Base-by-base conservation (phyloP, 2,888 invertebrate species). In the Beris morrisii region DNA sequence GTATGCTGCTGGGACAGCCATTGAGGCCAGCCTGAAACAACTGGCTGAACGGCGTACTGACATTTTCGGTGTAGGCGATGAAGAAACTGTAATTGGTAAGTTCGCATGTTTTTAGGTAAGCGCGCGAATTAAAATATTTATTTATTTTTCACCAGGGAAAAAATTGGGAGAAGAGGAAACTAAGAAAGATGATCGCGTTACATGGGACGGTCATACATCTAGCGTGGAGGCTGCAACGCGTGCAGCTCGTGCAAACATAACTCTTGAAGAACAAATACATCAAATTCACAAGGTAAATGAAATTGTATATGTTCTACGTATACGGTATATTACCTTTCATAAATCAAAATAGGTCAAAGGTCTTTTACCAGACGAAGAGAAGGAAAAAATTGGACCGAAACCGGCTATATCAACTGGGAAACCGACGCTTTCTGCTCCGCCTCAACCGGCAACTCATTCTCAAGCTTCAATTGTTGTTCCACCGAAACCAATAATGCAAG, bases 41-140 rank as follows among this genome's bases (percentile, higher is more conserved):
- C 84, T 99, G 75, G 99, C 99, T 0, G 98, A 99, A 79, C 88
- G 99, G 72, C 95, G 99, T 90, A 98, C 99, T 1, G 99, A 99
- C 85, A 99, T 99, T 82, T 99, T 99, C 83, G 99, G 99, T 82
- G 93, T 95, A 69, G 98, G 98, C 67, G 95, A 95, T 79, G 97
- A 98, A 80, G 99, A 99, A 85, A 97, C 98, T 0, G 94, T 95
- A 30, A 99, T 99, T 78, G 99, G 99, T 84, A 95, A 95, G 82
- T 97, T 15, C 9, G 30, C 5, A 3, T 56, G 12, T 11, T 30
- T 54, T 54, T 9, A 31, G 22, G 22, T 22, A 2, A 22, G 22
- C 1, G 22, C 22, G 22, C 22, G 22, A 22, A 13, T 30, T 13
- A 7, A 54, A n/a, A 28, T 30, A 9, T 30, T 30, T 31, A 13